Evolutionary conservation across 2,888 invertebrate species (phyloP).

Genomic region (Byasa hedistus): DNA sequence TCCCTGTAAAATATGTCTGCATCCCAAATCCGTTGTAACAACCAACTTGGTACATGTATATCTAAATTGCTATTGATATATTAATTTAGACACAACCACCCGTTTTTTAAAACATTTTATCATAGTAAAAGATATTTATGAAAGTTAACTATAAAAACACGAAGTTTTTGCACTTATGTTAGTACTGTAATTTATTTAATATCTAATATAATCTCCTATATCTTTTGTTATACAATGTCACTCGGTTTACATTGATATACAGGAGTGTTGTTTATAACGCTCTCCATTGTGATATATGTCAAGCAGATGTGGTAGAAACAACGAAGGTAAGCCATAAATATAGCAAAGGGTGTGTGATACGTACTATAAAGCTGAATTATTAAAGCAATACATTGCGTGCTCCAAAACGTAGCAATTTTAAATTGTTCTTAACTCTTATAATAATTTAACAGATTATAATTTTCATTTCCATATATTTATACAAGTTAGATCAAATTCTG

Average conservation of each 20-base stretch:
- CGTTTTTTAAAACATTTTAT: too few species aligned
- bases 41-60: too few species aligned
- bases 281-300: constrained; percentile 66
- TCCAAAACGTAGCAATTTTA: constrained; percentile 62
- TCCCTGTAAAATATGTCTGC: too few species aligned
- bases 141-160: too few species aligned
- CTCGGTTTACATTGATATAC: constrained; percentile 20
- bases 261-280: constrained; percentile 30
- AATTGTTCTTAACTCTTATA: constrained; percentile 31
- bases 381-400: constrained; percentile 70
- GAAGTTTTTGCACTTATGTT: background rate
- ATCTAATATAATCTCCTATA: background rate
- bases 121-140: too few species aligned
- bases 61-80: too few species aligned
- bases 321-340: constrained; percentile 75
- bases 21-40: too few species aligned
- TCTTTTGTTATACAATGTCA: constrained; percentile 11
- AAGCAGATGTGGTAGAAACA: constrained; percentile 65
- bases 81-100: too few species aligned
- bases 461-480: too few species aligned
- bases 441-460: background rate
- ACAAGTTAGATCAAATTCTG: too few species aligned
- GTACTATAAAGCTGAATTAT: constrained; percentile 79
- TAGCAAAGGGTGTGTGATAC: constrained; percentile 72
- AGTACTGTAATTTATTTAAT: background rate